These are phyloP conservation scores for Microcebus tavaratra DNA, from an alignment of 2,113 vertebrate species.

Conservation along the genomic window DNA sequence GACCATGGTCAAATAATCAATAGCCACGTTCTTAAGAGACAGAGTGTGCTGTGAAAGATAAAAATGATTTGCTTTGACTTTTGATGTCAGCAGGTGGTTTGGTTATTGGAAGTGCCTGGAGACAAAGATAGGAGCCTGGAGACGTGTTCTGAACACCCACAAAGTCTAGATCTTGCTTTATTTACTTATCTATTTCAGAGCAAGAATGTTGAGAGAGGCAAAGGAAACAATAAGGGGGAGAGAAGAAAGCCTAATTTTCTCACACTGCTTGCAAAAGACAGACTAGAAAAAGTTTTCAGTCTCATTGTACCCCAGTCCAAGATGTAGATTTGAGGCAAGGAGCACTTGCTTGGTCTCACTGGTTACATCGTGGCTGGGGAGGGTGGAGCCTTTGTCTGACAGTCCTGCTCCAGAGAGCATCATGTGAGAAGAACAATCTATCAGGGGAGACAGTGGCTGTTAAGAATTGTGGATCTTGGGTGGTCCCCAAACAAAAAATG, in stretches of 20 bases:
- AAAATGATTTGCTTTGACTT: constrained; percentile 65
- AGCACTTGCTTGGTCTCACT: not conserved
- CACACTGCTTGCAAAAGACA: constrained; percentile 10
- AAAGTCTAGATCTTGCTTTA: not conserved
- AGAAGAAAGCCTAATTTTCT: not conserved
- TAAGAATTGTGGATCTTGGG: not conserved
- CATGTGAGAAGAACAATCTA: not conserved
- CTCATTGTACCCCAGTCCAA: not conserved
- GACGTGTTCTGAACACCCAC: not conserved
- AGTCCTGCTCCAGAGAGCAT: not conserved
- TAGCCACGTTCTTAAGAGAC: constrained; percentile 46
- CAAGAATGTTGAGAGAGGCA: not conserved
- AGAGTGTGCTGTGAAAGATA: constrained; percentile 62
- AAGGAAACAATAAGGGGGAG: constrained; percentile 14
- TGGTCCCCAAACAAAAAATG: not conserved
- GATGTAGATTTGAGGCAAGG: not conserved
- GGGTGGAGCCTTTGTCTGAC: not conserved
- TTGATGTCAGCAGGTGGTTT: not conserved
- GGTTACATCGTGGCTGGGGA: not conserved
- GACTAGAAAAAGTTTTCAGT: not conserved
- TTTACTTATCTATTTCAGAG: constrained; percentile 30
- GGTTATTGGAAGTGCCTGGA: constrained; percentile 8
- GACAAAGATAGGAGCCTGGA: constrained; percentile 35
- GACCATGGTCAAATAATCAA: constrained; percentile 56
- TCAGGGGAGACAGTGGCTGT: not conserved